Evolutionary conservation across 2,797 vertebrate genomes (phyloP), one percentile per base, ranked within the genome.

Genomic region (Neomorphus geoffroyi): DNA sequence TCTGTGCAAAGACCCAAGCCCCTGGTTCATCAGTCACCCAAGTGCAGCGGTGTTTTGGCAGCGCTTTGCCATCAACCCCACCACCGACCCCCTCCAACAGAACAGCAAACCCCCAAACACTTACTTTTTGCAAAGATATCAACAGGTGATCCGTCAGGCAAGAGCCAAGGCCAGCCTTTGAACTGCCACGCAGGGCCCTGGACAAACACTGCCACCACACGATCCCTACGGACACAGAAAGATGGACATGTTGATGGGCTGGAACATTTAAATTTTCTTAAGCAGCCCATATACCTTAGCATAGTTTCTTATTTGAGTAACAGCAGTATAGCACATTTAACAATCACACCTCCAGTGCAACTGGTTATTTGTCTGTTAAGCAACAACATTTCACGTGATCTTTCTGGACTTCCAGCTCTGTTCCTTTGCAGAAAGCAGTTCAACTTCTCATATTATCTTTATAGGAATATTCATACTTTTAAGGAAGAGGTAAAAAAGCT

Each of bases 151-250:
- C 99, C 99, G 32, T 99, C 99, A 3, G 99, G 99, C 96, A 99
- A 97, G 85, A 99, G 98, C 99, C 99, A 99, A 2, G 99, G 99
- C 99, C 99, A 99, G 82, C 99, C 99, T 97, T 99, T 99, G 96
- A 99, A 99, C 96, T 99, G 99, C 99, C 99, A 99, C 57, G 99
- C 99, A 27, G 99, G 99, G 80, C 99, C 99, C 95, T 99, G 99
- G 43, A 99, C 99, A 24, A 99, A 99, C 70, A 99, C 99, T 0
- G 99, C 99, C 94, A 99, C 99, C 92, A 99, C 99, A 16, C 99
- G 99, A 94, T 99, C 99, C 99, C 99, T 99, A 93, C 1, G 32
- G 83, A 91, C 66, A 88, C 85, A 92, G 28, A 58, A 33, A 90
- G 15, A 77, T 1, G 43, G 11, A 66, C 30, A 80, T 2, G 13